Evolutionary conservation across 2,797 vertebrate species (phyloP), one percentile per base, ranked within the genome.

Genomic region (Eurystomus glaucurus): DNA sequence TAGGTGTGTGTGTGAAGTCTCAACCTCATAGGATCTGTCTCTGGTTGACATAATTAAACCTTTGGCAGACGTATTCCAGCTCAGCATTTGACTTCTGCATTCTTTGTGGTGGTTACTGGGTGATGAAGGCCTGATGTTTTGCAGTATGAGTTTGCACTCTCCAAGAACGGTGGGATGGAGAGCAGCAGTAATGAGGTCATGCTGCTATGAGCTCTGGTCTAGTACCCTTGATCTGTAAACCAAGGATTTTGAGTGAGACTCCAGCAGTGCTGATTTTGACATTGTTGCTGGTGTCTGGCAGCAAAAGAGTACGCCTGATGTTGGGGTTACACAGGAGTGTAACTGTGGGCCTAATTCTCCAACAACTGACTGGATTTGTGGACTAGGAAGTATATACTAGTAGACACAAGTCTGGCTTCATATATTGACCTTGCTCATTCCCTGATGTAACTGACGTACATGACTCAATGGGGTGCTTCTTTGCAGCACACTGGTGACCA

Each of bases 371-470:
- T 78, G 65, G 57, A 58, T 86, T 54, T 84, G 37, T 75, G 69
- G 64, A 29, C 51, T 45, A 43, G 69, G 20, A 72, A 2, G 13
- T 50, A 16, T 35, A 1, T 29, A 23, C 19, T 31, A 41, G 58
- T 11, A 16, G 74, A 45, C 37, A 14, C 28, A 20, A 81, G 28
- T 89, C 87, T 76, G 64, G 23, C 43, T 77, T 83, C 28, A 45
- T 60, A 4, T 64, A 17, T 0, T 22, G 35, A 28, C 33, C 65
- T 83, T 19, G 15, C 25, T 71, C 13, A 2, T 82, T 43, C 77
- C 31, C 57, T 94, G 20, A 11, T 1, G 0, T 71, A 26, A 50
- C n/a, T 52, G 78, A 28, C 1, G 0, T 50, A 31, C 8, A 0
- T 45, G 51, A 35, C 23, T 60, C 60, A 28, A 1, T 6, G 48